Evolutionary conservation across 64 coral and sea anemone species (phyloP).

Genomic region (Actinia equina): DNA sequence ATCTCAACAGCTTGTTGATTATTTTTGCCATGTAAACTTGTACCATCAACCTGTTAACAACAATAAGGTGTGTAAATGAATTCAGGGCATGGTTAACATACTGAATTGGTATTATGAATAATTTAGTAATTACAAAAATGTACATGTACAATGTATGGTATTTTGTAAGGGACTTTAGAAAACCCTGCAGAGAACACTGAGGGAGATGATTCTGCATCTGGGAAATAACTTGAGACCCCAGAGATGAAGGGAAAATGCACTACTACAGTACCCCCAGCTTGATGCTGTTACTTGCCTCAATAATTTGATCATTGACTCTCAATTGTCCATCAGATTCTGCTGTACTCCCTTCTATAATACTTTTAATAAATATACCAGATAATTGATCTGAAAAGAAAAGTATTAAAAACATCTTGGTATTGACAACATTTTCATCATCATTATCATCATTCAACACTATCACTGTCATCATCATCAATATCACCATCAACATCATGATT

Average conservation of each 20-base stretch:
- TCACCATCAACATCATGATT: not conserved
- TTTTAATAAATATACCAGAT: conserved; percentile 94
- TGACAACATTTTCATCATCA: too few species aligned
- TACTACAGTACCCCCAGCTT: too few species aligned
- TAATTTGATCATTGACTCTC: conserved; percentile 93
- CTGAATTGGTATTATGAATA: too few species aligned
- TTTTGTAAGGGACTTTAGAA: too few species aligned
- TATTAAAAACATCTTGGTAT: not conserved
- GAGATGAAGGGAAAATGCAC: too few species aligned
- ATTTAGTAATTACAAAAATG: too few species aligned
- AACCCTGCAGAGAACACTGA: too few species aligned
- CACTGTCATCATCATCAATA: not conserved
- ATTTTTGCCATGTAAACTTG: conserved; percentile 84
- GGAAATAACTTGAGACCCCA: too few species aligned
- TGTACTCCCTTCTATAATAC: conserved; percentile 85
- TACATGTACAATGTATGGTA: too few species aligned
- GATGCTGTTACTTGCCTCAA: conserved; percentile 53
- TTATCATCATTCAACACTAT: not conserved
- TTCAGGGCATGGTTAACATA: too few species aligned
- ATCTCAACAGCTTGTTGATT: conserved; percentile 92
- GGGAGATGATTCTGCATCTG: too few species aligned
- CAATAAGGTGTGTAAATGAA: too few species aligned
- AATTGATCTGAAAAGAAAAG: conserved; percentile 49
- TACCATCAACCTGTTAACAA: conserved; percentile 60
- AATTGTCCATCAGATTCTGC: conserved; percentile 83